Base-by-base conservation (phyloP, 2,113 vertebrate genomes). In the Cariama cristata region DNA sequence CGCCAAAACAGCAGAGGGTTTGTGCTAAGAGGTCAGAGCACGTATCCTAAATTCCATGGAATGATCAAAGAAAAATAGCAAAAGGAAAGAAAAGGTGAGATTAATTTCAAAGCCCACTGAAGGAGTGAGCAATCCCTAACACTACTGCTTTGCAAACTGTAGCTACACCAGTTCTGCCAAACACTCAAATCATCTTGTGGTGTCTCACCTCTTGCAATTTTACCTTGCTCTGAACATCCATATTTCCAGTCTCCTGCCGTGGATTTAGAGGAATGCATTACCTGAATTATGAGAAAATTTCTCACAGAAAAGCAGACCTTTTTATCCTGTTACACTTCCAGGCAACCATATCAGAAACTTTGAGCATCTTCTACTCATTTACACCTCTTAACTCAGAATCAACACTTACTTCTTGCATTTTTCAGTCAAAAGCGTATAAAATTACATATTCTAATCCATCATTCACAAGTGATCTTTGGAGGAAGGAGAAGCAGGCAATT, bases 121-220 rank as follows among this genome's bases (percentile, higher is more conserved):
- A 47, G 80, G 45, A 72, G 30, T 1, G 17, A 66, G 59, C 69
- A 6, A 10, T n/a, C 27, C 44, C n/a, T 4, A 49, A 40, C 0
- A 1, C 49, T 68, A 11, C 69, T 21, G 83, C 75, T 80, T n/a
- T 52, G 49, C 33, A 68, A 76, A 38, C 8, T 5, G 14, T 82
- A 69, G 69, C 66, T 12, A 8, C 44, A 6, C 3, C 73, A 45
- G 45, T 15, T 56, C 62, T 62, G 50, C 59, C 67, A 42, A 64
- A 30, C 19, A 1, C 42, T 63, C 27, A 19, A 2, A 2, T 3
- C 49, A 9, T 1, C 53, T 19, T 18, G 2, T 2, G 14, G 5
- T 64, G n/a, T 53, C 42, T 4, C 4, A 30, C 10, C 49, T 68
- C 74, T 8, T 18, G 24, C 50, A 35, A 11, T 18, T 52, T 79